Percentiles rank a stretch among this genome's conserved stretches.
Conservation (phyloP, 2,797 vertebrate species). For the Ctenochaetus hawaiiensis region DNA sequence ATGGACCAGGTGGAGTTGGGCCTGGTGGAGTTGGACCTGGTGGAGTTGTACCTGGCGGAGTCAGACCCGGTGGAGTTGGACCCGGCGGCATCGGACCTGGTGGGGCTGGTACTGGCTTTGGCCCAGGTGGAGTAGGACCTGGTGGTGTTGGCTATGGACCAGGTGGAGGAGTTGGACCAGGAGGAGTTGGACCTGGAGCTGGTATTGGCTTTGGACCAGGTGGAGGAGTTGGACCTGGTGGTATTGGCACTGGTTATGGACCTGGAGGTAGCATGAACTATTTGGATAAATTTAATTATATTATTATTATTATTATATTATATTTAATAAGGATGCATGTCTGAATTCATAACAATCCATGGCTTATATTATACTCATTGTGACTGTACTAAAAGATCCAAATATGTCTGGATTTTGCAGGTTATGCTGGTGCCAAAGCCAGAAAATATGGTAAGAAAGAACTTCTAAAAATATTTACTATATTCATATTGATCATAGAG, state of each 20-base stretch:
- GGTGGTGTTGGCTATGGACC: constrained; percentile 41
- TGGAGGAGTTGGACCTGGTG: constrained; percentile 44
- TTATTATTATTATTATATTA: too few species aligned
- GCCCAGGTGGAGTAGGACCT: constrained; percentile 40
- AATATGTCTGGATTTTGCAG: constrained; percentile 56
- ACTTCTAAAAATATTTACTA: not conserved
- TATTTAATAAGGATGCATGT: not conserved
- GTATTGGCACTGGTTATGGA: constrained; percentile 39
- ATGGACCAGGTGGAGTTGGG: constrained; percentile 26
- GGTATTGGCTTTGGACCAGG: constrained; percentile 52
- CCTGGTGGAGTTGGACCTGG: constrained; percentile 36
- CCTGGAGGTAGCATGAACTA: constrained; percentile 44
- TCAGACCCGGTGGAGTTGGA: constrained; percentile 7
- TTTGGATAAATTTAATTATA: too few species aligned
- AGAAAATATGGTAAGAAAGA: constrained; percentile 83
- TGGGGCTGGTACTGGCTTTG: constrained; percentile 40
- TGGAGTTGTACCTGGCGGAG: constrained; percentile 46
- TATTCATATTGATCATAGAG: not conserved
- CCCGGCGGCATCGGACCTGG: constrained; percentile 61
- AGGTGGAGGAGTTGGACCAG: not conserved
- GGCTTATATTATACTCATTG: not conserved
- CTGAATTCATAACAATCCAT: constrained; percentile 1
- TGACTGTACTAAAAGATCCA: not conserved
- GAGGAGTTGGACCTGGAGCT: constrained; percentile 47
- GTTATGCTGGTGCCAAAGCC: constrained; percentile 81